phyloP scores from a whole-genome alignment of 2,797 vertebrate genomes.

The Halcyon chelicuti region DNA sequence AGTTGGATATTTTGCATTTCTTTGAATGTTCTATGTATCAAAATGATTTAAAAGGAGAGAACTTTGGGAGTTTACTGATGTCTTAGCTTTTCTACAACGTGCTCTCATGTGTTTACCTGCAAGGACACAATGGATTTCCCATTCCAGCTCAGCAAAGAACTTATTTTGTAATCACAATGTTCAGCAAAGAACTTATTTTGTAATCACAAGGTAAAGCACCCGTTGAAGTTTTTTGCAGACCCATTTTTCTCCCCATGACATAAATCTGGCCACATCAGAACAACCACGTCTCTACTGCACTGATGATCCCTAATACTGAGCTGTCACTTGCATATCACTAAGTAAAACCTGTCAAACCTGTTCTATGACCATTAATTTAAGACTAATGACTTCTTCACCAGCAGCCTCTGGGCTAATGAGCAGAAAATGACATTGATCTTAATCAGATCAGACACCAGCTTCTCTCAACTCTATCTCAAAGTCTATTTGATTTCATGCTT shows the following conservation, averaged over 20 bases:
- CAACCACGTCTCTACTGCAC: background rate
- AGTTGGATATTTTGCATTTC: background rate
- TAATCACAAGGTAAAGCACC: background rate
- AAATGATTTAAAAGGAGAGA: background rate
- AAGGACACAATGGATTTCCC: background rate
- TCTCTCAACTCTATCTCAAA: slow-evolving; percentile 25
- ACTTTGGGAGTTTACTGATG: rapidly evolving
- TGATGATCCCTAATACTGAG: background rate
- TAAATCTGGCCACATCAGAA: background rate
- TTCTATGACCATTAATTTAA: background rate
- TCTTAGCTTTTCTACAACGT: background rate
- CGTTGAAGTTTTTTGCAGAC: background rate
- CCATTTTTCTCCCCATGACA: background rate
- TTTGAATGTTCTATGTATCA: rapidly evolving
- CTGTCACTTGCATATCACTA: rapidly evolving
- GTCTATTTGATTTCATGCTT: slow-evolving; percentile 48
- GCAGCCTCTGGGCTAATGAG: background rate
- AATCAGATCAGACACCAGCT: slow-evolving; percentile 61
- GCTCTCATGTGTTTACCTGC: background rate
- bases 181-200: background rate
- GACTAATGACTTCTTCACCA: background rate
- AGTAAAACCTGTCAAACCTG: background rate
- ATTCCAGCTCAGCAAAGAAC: background rate
- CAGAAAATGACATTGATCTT: slow-evolving; percentile 32
- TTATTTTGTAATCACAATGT: background rate